A percentile compares a stretch with the other conserved stretches of the same genome.
These are phyloP conservation scores for Hystrix cristata DNA, from an alignment of 2,113 vertebrate species.

Conservation along the genomic window DNA sequence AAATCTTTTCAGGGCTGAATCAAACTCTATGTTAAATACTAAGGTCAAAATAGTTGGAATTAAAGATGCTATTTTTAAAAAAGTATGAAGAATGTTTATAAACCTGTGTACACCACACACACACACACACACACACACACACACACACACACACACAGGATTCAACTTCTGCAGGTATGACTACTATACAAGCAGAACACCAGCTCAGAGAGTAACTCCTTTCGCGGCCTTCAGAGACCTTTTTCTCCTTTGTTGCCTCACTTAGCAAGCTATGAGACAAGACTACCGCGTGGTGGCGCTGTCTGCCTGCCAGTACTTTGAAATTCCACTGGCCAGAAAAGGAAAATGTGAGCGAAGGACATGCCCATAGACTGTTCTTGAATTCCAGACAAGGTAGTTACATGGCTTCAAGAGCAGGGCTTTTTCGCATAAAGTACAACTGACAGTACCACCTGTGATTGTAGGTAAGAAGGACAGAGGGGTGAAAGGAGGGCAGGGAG, in stretches of 20 bases:
- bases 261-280: fast-evolving
- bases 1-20: background rate
- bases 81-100: background rate
- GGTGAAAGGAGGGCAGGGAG: fast-evolving
- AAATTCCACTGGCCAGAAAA: fast-evolving
- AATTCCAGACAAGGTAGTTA: background rate
- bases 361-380: background rate
- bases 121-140: background rate
- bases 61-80: background rate
- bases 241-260: fast-evolving
- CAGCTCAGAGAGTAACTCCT: fast-evolving
- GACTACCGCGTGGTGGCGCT: slow-evolving; percentile 55
- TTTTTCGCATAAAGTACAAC: background rate
- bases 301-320: background rate
- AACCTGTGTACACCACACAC: background rate
- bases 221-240: fast-evolving
- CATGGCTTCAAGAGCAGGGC: background rate
- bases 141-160: background rate
- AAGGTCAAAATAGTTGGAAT: too few relatives aligned
- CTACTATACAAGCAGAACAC: fast-evolving
- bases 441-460: fast-evolving
- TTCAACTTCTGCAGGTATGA: background rate
- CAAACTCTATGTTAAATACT: background rate
- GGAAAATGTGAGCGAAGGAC: background rate
- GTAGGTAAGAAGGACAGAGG: background rate